phyloP scores from a whole-genome alignment of 2,797 vertebrate genomes.

The Stomatorhinus walkeri region DNA sequence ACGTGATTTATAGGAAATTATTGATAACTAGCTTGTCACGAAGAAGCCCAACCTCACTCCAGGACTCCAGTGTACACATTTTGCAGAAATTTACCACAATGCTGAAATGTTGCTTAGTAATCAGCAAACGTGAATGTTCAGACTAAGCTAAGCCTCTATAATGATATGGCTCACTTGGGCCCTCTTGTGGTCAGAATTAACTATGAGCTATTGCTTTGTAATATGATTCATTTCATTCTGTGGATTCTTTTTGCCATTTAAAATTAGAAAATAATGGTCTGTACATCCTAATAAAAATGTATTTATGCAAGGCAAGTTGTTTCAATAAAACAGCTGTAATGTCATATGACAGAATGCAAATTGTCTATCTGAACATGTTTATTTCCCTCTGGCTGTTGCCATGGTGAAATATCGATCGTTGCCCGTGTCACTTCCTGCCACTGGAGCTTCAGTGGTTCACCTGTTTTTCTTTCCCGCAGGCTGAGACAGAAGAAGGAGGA shows the following conservation, averaged over 20 bases:
- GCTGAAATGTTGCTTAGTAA: background rate
- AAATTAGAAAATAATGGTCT: background rate
- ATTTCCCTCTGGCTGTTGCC: background rate
- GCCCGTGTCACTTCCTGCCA: background rate
- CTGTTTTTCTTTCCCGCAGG: slow-evolving; percentile 7
- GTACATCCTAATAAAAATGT: background rate
- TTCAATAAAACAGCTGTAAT: background rate
- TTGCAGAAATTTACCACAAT: background rate
- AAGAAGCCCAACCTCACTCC: background rate
- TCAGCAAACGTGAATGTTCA: background rate
- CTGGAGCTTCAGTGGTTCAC: background rate
- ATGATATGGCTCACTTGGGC: background rate
- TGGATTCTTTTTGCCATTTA: background rate
- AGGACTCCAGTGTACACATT: background rate
- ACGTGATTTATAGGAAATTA: background rate
- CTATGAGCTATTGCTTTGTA: background rate
- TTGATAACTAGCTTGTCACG: background rate
- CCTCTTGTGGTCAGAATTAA: slow-evolving; percentile 1
- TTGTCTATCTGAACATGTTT: background rate
- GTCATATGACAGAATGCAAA: background rate
- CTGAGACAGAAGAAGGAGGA: background rate
- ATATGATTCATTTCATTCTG: background rate
- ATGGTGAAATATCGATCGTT: slow-evolving; percentile 8
- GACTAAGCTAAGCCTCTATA: background rate
- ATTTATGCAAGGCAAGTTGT: background rate